These are phyloP conservation scores for Drosophila repletoides DNA, from an alignment of 1,140 invertebrate species.

Conservation along the genomic window DNA sequence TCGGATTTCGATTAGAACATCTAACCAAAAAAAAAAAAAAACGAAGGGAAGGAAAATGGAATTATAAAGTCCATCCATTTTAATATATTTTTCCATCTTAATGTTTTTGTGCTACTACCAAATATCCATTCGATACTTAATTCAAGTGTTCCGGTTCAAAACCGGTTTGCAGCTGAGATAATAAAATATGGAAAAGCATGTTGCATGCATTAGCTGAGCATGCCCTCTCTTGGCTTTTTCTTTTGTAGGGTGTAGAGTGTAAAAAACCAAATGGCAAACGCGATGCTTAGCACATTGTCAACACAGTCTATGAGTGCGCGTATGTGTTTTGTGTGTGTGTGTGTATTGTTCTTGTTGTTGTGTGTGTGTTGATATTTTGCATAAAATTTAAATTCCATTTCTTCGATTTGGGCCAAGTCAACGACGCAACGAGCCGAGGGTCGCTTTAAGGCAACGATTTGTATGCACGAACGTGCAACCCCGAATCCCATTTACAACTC, in stretches of 20 bases:
- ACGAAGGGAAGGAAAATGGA: too few species aligned
- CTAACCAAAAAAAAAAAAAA: slow-evolving; percentile 12
- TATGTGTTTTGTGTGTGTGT: slow-evolving; percentile 5
- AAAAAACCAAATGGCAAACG: slow-evolving; percentile 18
- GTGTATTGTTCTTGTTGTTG: too few species aligned
- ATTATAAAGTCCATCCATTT: too few species aligned
- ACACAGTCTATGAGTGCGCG: neutral
- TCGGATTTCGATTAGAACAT: too few species aligned
- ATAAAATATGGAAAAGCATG: too few species aligned
- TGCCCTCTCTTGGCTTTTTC: too few species aligned
- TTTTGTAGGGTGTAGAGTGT: neutral
- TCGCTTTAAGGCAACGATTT: slow-evolving; percentile 50
- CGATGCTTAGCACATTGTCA: slow-evolving; percentile 49
- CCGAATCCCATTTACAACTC: slow-evolving; percentile 51
- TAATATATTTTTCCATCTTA: too few species aligned
- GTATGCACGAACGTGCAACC: slow-evolving; percentile 49
- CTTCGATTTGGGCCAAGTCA: slow-evolving; percentile 46
- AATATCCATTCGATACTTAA: too few species aligned
- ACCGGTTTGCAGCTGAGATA: too few species aligned
- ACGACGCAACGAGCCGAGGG: slow-evolving; percentile 32
- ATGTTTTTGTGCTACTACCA: too few species aligned
- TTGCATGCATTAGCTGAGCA: too few species aligned
- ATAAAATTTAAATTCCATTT: slow-evolving; percentile 57
- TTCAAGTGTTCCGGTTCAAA: too few species aligned
- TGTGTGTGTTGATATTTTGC: slow-evolving; percentile 29